Evolutionary conservation across 2,888 invertebrate genomes (phyloP).

Genomic region (Sesia bembeciformis): DNA sequence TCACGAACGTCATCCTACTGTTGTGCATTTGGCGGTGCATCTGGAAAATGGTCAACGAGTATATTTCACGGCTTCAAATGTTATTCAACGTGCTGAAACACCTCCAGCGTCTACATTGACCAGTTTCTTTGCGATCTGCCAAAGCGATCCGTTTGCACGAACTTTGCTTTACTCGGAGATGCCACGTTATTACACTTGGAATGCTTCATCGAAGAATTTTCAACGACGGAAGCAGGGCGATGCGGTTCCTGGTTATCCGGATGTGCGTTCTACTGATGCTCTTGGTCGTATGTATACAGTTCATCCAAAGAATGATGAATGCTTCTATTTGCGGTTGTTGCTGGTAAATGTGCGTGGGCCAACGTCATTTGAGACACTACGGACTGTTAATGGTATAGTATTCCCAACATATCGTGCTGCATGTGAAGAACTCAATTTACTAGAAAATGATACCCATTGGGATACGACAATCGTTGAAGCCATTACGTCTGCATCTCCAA

Average conservation of each 20-base stretch:
- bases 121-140: constrained; percentile 1
- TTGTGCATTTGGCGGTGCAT: constrained; percentile 11
- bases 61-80: constrained; percentile 14
- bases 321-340: constrained; percentile 15
- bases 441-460: constrained; percentile 19
- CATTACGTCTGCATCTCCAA: constrained; percentile 17
- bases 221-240: constrained; percentile 6
- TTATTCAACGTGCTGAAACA: constrained; percentile 10
- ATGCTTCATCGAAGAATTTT: constrained; percentile 11
- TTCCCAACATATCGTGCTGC: constrained; percentile 16
- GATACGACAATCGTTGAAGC: constrained; percentile 18
- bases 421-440: constrained; percentile 18
- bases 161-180: constrained; percentile 30
- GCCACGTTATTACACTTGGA: constrained; percentile 28
- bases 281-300: constrained; percentile 7
- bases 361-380: constrained; percentile 14
- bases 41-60: constrained; percentile 6
- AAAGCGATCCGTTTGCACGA: constrained; percentile 1
- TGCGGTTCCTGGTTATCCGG: constrained; percentile 8
- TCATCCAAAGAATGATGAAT: constrained; percentile 13
- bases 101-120: constrained; percentile 11
- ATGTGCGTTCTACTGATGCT: constrained; percentile 6
- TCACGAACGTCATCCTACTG: constrained; percentile 21
- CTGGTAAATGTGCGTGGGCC: constrained; percentile 16
- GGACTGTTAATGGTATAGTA: constrained; percentile 14